Conservation (phyloP, 2,888 invertebrate species). For the Agrochola litura region DNA sequence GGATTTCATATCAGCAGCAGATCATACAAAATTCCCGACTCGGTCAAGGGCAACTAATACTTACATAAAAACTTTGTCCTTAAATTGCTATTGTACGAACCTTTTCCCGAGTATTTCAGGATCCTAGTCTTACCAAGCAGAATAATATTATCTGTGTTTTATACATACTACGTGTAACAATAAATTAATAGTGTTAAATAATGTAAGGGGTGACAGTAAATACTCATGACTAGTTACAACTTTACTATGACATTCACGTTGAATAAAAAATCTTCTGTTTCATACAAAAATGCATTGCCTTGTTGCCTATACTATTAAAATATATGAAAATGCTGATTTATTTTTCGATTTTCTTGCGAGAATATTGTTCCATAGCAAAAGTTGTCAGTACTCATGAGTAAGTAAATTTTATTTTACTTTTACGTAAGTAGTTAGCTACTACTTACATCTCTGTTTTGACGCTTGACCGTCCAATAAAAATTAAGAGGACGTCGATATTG, state of each 20-base stretch:
- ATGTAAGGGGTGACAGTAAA: neutral
- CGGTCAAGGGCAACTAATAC: conserved; percentile 3
- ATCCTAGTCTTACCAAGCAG: neutral
- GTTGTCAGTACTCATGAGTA: no score
- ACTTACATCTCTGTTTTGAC: neutral
- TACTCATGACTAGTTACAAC: no score
- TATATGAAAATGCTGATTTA: no score
- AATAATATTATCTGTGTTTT: neutral
- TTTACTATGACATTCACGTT: no score
- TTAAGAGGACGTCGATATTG: neutral
- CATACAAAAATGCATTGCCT: no score
- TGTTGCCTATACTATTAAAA: no score
- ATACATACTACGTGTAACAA: neutral
- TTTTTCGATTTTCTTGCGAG: no score
- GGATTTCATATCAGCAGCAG: neutral
- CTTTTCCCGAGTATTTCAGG: neutral
- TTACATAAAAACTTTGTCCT: conserved; percentile 10
- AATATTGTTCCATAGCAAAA: no score
- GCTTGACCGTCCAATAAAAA: neutral
- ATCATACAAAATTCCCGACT: neutral
- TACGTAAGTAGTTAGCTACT: neutral
- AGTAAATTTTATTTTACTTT: no score
- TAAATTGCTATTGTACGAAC: conserved; percentile 2
- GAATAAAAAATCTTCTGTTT: no score
- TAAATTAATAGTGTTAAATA: neutral